Base-by-base conservation (phyloP, 2,797 vertebrate species). In the Lithobates pipiens region DNA sequence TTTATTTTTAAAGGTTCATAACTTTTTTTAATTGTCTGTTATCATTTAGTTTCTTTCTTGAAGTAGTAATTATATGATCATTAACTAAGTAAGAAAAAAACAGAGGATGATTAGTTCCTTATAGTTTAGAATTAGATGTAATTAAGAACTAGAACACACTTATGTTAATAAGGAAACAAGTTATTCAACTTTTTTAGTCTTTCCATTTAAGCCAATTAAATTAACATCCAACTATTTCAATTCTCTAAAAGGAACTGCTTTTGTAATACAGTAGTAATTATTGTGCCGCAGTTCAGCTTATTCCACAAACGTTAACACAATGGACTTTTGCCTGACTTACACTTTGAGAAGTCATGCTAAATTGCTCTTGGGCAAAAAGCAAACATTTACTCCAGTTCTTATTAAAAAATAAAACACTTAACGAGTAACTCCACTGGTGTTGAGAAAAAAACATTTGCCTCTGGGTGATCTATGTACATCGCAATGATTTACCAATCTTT, bases 71-170 rank as follows among this genome's bases (percentile, higher is more conserved):
- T 61, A 61, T 61, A 9, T 23, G 21, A 61, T 54, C 76, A 67
- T 77, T 77, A 67, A 77, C 13, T 67, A 29, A 67, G 50, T 18
- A n/a, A 23, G 68, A 29, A 68, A 78, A 4, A 39, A 78, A 46
- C 27, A 77, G 39, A 63, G 13, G 13, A n/a, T 65, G 36, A 77
- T 65, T 67, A 27, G 34, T 61, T 67, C 61, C n/a, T 39, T 21
- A 44, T 18, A 68, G 15, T 29, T 68, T 68, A 68, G n/a, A 78
- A 68, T 68, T 68, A 78, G 77, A 78, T 8, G 36, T 65, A 78
- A 78, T 78, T 78, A 78, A 68, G 18, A 78, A 67, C 25, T 67
- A 29, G 23, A 21, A 27, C 6, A 6, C 10, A 78, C 5, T 78
- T n/a, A 68, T 68, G 77, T 42, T 68, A 68, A 42, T 68, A 68